Base-by-base conservation (phyloP, 2,888 invertebrate genomes). In the Melanchra persicariae region DNA sequence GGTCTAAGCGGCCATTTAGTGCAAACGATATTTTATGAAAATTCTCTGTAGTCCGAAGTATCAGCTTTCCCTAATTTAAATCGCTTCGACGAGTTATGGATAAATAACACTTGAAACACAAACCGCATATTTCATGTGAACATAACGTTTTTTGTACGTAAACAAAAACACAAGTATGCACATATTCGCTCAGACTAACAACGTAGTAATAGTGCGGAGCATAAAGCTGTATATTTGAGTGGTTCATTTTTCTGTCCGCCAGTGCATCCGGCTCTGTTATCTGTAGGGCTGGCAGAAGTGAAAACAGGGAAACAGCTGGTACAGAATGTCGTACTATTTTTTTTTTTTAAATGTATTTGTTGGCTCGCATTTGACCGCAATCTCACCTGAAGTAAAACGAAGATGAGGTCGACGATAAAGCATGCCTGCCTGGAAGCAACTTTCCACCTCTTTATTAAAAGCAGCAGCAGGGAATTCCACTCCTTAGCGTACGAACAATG, bases 211-310 rank as follows among this genome's bases (percentile, higher is more conserved):
- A 77, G 72, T 70, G 66, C 47, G 47, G 30, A 69, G 54, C 40
- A 80, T 62, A 85, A 72, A 83, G 62, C 65, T 52, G 65, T 74
- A 74, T 83, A 67, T 79, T 80, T 65, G 69, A 80, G 80, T 82
- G 68, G 78, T 72, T 65, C 71, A 75, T 84, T 84, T 84, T 85
- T 85, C 73, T 81, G 80, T 74, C 74, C 77, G 75, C 75, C 75
- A 68, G 71, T 85, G 75, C 80, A 85, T 79, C 79, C 84, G 80
- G 65, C 74, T 64, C 64, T 77, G 79, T 70, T 72, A 71, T 57
- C 52, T 47, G n/a, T 75, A 83, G 85, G 83, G 84, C n/a, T 81
- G 85, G 4, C 70, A 60, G n/a, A 8, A 10, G n/a, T 59, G 43
- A 64, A 77, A 65, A 59, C 49, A 58, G n/a, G 10, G 45, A 43